Base-by-base conservation (phyloP, 2,888 invertebrate species). In the Lithosia quadra region DNA sequence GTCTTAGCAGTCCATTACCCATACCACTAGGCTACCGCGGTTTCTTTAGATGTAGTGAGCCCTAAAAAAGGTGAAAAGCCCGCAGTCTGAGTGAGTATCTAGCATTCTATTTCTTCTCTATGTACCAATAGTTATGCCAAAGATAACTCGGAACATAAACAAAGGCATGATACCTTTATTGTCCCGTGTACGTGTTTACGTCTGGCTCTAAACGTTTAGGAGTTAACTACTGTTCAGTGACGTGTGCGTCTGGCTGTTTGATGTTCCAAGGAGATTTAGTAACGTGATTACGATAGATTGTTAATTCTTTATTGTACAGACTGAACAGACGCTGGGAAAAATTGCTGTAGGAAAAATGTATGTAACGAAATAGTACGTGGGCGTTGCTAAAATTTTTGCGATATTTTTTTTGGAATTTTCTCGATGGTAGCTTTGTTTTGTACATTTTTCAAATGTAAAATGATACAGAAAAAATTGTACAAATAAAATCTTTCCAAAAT, bases 121-220 rank as follows among this genome's bases (percentile, higher is more conserved):
- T 28, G 22, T 56, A 43, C 18, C 18, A 5, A 49, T n/a, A 49
- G 2, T 49, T 49, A 9, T 49, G 49, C 43, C n/a, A 18, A 63
- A 63, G 13, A 53, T 53, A 28, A 33, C 15, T 21, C 28, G 8
- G 0, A 55, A 28, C 24, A 22, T 62, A 62, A 67, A 62, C 67
- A 61, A 2, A 56, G 10, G 56, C 56, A 36, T 11, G 34, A 28
- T 58, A 66, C 55, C 39, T 67, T 67, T 62, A 62, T 57, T 55
- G 55, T 66, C 21, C 21, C 11, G 21, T 56, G 8, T 36, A 21
- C 18, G 7, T 67, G 67, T 67, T 67, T 67, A 62, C 4, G 39
- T 55, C 39, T 49, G 36, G 21, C 28, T 67, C 43, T 28, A 43
- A 57, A 62, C 57, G 56, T 67, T 62, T 67, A 33, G 36, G 33